Base-by-base conservation (phyloP, 2,888 invertebrate species). In the Spatulosminthurus flaviceps region DNA sequence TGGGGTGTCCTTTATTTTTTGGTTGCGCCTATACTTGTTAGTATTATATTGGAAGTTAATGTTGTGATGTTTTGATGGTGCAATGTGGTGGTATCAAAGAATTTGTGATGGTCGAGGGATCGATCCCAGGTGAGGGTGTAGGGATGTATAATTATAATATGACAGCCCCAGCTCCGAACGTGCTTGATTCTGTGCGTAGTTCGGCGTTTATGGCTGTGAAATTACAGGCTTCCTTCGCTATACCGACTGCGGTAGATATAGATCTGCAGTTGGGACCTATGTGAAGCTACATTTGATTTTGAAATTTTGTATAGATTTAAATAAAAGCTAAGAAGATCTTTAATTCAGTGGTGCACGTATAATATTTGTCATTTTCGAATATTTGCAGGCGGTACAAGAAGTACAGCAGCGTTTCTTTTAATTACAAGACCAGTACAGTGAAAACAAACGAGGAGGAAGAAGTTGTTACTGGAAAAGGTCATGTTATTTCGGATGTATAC, bases 331-430 rank as follows among this genome's bases (percentile, higher is more conserved):
- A 11, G 51, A 51, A 51, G 4, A 19, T 51, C 7, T 41, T 41
- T 7, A 9, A 41, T 41, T 41, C n/a, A n/a, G 41, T 41, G 41
- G 13, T 41, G 13, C 13, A 41, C 7, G 7, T 41, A 41, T 41
- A 74, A 21, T 24, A 71, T 28, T 71, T 16, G 4, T 71, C 1
- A 19, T 28, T 41, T 41, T 41, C 9, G 7, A 41, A 16, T 76
- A 42, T n/a, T 79, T 80, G 41, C 60, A 83, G 87, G 80, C 82
- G 85, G 0, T 88, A 86, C 71, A 87, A 88, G 76, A 87, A 86
- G 72, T 89, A 89, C 86, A 87, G 88, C 2, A 87, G 85, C 85
- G 89, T 89, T 11, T 87, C 88, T n/a, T 88, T 87, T 83, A 87
- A 89, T 79, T 85, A 85, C 80, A 82, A 81, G 16, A 84, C 84